phyloP scores from a whole-genome alignment of 2,888 invertebrate genomes.

The Tineola bisselliella region DNA sequence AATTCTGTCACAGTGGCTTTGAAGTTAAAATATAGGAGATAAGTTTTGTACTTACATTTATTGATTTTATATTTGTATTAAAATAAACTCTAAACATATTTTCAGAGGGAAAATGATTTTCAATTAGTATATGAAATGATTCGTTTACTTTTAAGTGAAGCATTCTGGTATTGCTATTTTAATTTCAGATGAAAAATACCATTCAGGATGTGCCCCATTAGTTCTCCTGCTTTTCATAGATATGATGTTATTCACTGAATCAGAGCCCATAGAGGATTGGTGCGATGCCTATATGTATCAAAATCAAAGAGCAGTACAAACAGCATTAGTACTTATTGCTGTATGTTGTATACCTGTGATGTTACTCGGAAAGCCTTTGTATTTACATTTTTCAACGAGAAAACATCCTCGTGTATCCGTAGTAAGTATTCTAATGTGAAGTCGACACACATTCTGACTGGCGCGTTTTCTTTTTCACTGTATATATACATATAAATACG shows the following conservation, averaged over 20 bases:
- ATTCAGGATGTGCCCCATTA: slow-evolving; percentile 74
- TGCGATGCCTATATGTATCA: slow-evolving; percentile 70
- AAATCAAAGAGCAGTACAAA: slow-evolving; percentile 65
- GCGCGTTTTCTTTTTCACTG: too few species aligned
- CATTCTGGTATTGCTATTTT: slow-evolving; percentile 4
- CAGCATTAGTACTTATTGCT: slow-evolving; percentile 64
- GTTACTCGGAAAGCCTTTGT: slow-evolving; percentile 78
- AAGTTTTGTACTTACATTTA: not conserved
- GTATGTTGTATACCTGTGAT: slow-evolving; percentile 76
- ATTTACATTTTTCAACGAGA: slow-evolving; percentile 26
- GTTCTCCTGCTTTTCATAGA: slow-evolving; percentile 81
- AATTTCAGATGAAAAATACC: slow-evolving; percentile 21
- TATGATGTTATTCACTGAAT: slow-evolving; percentile 70
- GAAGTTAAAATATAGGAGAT: not conserved
- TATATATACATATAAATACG: not conserved
- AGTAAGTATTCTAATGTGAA: not conserved
- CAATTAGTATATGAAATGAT: too few species aligned
- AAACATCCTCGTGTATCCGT: not conserved
- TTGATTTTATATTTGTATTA: too few species aligned
- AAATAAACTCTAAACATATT: too few species aligned
- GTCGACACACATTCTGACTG: too few species aligned
- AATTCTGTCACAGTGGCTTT: not conserved
- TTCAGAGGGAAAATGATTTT: too few species aligned
- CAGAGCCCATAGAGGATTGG: slow-evolving; percentile 26
- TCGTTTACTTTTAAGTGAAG: not conserved